Evolutionary conservation across 2,888 invertebrate genomes (phyloP).

Genomic region (Blastobasis lacticolella): DNA sequence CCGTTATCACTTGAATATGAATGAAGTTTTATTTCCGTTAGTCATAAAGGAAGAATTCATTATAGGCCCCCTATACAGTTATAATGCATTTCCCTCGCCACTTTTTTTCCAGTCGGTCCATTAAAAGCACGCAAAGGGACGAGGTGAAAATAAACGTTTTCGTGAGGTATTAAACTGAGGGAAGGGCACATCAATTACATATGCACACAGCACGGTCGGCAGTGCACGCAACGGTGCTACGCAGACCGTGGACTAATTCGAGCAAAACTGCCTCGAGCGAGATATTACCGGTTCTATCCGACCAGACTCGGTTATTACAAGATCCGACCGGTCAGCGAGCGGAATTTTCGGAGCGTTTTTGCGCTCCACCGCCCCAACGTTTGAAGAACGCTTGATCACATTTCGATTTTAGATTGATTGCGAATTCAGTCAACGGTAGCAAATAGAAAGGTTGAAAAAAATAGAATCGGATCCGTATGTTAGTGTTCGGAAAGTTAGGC

Average conservation of each 20-base stretch:
- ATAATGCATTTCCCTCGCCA: slow-evolving; percentile 2
- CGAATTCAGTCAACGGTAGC: neutral
- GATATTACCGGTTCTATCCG: slow-evolving; percentile 23
- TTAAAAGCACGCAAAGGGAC: slow-evolving; percentile 20
- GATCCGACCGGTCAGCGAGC: slow-evolving; percentile 7
- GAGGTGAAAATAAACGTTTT: slow-evolving; percentile 27
- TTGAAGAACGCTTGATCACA: slow-evolving; percentile 3
- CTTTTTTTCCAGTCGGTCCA: slow-evolving; percentile 5
- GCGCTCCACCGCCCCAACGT: slow-evolving; percentile 6
- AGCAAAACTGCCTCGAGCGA: slow-evolving; percentile 26
- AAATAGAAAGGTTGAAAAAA: too few species aligned
- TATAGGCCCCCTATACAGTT: neutral
- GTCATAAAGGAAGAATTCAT: slow-evolving; percentile 1
- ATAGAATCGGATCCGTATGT: too few species aligned
- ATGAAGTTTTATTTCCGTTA: neutral
- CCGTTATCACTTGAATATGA: neutral
- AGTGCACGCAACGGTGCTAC: slow-evolving; percentile 37
- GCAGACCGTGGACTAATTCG: slow-evolving; percentile 31
- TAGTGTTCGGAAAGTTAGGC: too few species aligned
- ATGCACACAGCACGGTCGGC: slow-evolving; percentile 40
- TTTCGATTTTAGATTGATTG: slow-evolving; percentile 7
- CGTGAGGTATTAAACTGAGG: slow-evolving; percentile 41
- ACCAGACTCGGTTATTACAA: slow-evolving; percentile 27
- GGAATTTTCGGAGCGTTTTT: slow-evolving; percentile 9
- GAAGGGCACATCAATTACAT: slow-evolving; percentile 50